Conservation (phyloP, 1,140 invertebrate species). For the Belonocnema kinseyi region DNA sequence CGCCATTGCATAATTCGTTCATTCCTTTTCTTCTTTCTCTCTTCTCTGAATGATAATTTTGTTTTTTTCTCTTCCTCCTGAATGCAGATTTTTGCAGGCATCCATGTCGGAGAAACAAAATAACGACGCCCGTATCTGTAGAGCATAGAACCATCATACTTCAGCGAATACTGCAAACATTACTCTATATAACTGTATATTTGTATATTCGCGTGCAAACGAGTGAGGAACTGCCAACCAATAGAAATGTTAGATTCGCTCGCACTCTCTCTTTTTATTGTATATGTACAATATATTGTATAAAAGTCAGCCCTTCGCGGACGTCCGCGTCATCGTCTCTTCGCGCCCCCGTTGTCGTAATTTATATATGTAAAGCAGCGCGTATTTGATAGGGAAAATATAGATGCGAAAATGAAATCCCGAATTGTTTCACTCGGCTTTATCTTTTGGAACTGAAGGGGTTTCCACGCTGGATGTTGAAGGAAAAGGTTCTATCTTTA, state of each 20-base stretch:
- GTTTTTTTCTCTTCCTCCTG: conserved; percentile 23
- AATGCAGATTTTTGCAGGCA: conserved; percentile 55
- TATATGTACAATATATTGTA: conserved; percentile 15
- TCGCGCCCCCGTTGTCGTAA: neutral
- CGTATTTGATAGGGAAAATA: conserved; percentile 2
- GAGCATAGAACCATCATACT: conserved; percentile 51
- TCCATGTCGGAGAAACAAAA: conserved; percentile 58
- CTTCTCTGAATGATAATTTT: conserved; percentile 25
- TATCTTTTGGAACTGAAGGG: neutral
- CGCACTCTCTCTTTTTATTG: conserved; percentile 44
- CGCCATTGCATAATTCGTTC: conserved; percentile 20
- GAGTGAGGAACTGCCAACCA: conserved; percentile 54
- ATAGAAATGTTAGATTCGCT: conserved; percentile 63
- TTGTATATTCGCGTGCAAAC: conserved; percentile 46
- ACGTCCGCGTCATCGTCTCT: neutral
- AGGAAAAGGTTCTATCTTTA: neutral
- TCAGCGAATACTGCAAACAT: conserved; percentile 42
- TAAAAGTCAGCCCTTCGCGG: neutral
- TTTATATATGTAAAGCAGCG: neutral
- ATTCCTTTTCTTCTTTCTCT: conserved; percentile 22
- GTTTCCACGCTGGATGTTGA: neutral
- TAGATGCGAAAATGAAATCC: conserved; percentile 9
- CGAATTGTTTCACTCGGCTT: neutral
- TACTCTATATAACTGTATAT: conserved; percentile 31
- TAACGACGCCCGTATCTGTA: conserved; percentile 54